A percentile compares a stretch with the other conserved stretches of the same genome.
These are phyloP conservation scores for Catharus minimus DNA, from an alignment of 2,113 vertebrate species.

Conservation along the genomic window DNA sequence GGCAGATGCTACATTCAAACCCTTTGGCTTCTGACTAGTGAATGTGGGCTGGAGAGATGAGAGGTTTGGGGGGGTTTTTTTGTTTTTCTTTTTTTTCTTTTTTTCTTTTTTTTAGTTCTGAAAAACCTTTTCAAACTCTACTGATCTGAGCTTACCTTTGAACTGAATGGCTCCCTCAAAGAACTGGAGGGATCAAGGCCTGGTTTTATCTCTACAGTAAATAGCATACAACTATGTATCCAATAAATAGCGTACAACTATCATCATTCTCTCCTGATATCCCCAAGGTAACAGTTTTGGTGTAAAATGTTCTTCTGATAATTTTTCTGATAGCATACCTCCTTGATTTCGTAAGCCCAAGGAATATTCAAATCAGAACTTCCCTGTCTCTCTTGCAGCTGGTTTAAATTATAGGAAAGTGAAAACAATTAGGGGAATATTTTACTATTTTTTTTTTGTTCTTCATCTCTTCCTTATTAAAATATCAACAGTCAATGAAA, in stretches of 20 bases:
- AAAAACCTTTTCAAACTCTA: background rate
- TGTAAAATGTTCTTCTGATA: background rate
- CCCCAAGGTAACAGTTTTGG: background rate
- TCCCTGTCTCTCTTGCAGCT: background rate
- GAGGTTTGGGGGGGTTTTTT: no score
- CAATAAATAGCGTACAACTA: background rate
- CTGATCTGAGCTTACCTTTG: background rate
- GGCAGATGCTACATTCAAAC: background rate
- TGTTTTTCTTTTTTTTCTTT: no score
- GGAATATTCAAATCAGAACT: background rate
- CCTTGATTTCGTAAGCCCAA: background rate
- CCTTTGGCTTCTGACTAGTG: background rate
- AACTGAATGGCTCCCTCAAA: background rate
- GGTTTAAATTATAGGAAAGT: slow-evolving; percentile 16
- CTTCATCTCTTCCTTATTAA: background rate
- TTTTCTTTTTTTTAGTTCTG: background rate
- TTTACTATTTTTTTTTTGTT: background rate
- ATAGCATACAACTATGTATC: background rate
- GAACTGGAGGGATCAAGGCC: background rate
- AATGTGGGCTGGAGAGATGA: background rate
- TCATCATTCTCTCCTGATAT: background rate
- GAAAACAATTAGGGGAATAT: background rate
- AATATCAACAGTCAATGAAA: background rate
- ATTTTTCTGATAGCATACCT: slow-evolving; percentile 1
- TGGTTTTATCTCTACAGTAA: background rate